A percentile compares a stretch with the other conserved stretches of the same genome.
phyloP scores from a whole-genome alignment of 2,113 vertebrate species.

The Peucedramus taeniatus region DNA sequence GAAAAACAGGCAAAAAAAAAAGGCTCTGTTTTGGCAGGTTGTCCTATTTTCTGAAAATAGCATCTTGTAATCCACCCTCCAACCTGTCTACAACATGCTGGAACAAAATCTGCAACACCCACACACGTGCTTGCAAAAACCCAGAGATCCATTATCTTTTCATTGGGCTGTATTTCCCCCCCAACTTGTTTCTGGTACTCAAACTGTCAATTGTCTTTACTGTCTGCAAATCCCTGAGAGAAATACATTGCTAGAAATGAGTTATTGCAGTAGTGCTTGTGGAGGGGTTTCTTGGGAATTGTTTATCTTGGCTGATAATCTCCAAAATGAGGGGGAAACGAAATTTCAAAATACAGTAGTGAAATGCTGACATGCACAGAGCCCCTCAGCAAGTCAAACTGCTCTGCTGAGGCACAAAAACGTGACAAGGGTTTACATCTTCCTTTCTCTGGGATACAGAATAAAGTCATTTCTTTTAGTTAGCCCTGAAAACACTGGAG shows the following conservation, averaged over 20 bases:
- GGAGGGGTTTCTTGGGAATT: neutral
- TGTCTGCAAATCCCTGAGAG: neutral
- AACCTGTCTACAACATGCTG: neutral
- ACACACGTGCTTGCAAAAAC: neutral
- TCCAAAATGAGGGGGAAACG: neutral
- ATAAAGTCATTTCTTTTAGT: neutral
- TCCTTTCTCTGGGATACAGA: neutral
- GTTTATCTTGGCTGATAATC: neutral
- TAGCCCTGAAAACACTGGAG: neutral
- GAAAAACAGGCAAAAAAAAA: neutral
- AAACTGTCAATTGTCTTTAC: neutral
- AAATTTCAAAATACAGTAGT: slow-evolving; percentile 4
- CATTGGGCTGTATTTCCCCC: neutral
- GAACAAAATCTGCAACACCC: slow-evolving; percentile 39
- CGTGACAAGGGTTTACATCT: neutral
- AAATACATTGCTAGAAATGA: neutral
- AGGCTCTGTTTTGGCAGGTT: neutral
- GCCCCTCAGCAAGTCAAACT: neutral
- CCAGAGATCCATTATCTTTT: slow-evolving; percentile 10
- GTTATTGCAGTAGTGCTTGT: neutral
- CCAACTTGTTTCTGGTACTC: neutral
- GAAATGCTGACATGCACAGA: neutral
- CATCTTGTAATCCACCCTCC: slow-evolving; percentile 28
- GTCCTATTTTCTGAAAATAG: slow-evolving; percentile 58
- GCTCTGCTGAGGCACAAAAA: neutral